Base-by-base conservation (phyloP, 2,888 invertebrate genomes). In the Drosophila nr. perissopoda region DNA sequence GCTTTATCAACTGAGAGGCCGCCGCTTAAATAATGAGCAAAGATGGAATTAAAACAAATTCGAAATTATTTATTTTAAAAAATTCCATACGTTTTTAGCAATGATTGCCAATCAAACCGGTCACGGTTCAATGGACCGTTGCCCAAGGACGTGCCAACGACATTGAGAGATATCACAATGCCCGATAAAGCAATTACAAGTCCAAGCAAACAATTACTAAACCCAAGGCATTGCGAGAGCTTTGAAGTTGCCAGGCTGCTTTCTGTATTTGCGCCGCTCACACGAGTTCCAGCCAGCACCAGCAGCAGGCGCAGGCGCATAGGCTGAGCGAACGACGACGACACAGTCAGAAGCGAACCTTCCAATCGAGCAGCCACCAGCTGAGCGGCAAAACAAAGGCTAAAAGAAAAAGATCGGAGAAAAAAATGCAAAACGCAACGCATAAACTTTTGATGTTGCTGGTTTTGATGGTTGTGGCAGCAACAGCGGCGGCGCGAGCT, bases 201-300 rank as follows among this genome's bases (percentile, higher is more conserved):
- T 38, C 42, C 38, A 58, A 56, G 48, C 25, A 46, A 56, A 56
- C 52, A 60, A 57, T 62, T 36, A 48, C n/a, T 5, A 31, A 40
- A 29, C 48, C 59, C 36, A 53, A 56, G 36, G 36, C 63, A 21
- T 38, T 46, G 52, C 63, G 21, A 46, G 27, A 67, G 42, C 58
- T 67, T 42, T 25, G 58, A 71, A 78, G 73, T 79, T 79, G 79
- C 51, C 76, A 52, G 74, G 54, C 80, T 64, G 70, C 80, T 79
- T 79, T 79, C 27, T 16, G 38, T 5, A 40, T 59, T 52, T 34
- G 10, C 46, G 34, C 31, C 53, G 49, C 42, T 31, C 36, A 70
- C 46, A 34, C 53, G 13, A 58, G 36, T 56, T 42, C 2, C 38
- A 36, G 36, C 36, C 36, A 16, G 21, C 46, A 46, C 13, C 46